phyloP scores from a whole-genome alignment of 2,113 vertebrate species.

The Poicephalus gulielmi region DNA sequence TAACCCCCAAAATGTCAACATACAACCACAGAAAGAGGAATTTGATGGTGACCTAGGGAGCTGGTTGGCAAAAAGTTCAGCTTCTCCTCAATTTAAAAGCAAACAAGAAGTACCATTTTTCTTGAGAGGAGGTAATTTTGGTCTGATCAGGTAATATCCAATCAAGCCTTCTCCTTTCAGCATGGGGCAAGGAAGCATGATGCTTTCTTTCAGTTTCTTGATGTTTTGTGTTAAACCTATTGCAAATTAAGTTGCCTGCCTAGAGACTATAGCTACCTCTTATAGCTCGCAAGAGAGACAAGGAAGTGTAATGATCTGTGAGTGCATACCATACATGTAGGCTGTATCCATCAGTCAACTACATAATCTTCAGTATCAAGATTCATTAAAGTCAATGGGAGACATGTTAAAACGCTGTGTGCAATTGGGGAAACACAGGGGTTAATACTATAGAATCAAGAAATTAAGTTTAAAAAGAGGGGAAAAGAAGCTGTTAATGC shows the following conservation, averaged over 20 bases:
- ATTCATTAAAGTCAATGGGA: constrained; percentile 51
- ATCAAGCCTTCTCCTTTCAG: neutral
- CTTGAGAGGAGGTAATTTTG: neutral
- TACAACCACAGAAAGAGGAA: neutral
- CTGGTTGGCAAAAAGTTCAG: neutral
- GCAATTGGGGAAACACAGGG: neutral
- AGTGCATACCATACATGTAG: neutral
- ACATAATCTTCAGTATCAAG: constrained; percentile 32
- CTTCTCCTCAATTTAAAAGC: neutral
- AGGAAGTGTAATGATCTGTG: constrained; percentile 65
- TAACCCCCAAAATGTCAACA: neutral
- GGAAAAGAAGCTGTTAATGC: neutral
- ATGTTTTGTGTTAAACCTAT: constrained; percentile 32
- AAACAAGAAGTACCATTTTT: neutral
- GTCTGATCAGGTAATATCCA: neutral
- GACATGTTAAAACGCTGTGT: neutral
- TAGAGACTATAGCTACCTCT: constrained; percentile 40
- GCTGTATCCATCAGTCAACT: constrained; percentile 52
- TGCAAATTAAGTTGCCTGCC: constrained; percentile 59
- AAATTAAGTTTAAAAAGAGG: neutral
- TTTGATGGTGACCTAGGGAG: neutral
- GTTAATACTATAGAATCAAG: constrained; percentile 43
- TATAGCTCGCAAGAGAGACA: neutral
- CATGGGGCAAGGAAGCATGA: neutral
- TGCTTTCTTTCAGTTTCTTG: neutral